Percentiles rank a stretch among this genome's conserved stretches.
These are phyloP conservation scores for Perca schrenkii DNA, from an alignment of 2,113 vertebrate species.

Conservation along the genomic window DNA sequence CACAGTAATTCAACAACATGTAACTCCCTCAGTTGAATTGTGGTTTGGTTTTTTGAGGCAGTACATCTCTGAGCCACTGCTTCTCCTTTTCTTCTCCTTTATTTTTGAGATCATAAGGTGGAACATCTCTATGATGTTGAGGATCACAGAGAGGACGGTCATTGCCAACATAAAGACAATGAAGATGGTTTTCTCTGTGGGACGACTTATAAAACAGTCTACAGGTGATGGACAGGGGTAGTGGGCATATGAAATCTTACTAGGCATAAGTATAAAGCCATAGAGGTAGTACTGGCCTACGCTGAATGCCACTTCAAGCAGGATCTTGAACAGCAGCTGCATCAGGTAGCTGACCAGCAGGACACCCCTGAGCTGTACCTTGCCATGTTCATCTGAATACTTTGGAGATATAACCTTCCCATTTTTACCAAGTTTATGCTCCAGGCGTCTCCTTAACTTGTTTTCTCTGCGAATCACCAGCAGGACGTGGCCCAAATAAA, in stretches of 20 bases:
- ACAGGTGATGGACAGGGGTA: constrained; percentile 85
- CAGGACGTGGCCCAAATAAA: constrained; percentile 82
- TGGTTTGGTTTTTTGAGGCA: background rate
- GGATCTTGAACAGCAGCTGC: constrained; percentile 89
- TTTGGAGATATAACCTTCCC: constrained; percentile 71
- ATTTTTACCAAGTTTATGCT: constrained; percentile 51
- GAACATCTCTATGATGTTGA: constrained; percentile 91
- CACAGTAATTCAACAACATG: constrained; percentile 12
- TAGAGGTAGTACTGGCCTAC: constrained; percentile 88
- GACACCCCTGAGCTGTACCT: constrained; percentile 88
- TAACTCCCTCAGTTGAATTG: background rate
- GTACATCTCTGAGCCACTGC: background rate
- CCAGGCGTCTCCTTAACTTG: constrained; percentile 78
- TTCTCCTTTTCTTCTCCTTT: constrained; percentile 21
- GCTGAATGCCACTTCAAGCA: constrained; percentile 92
- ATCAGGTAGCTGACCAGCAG: constrained; percentile 90
- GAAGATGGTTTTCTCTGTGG: constrained; percentile 85
- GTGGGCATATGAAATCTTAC: constrained; percentile 81
- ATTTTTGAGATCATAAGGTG: constrained; percentile 83
- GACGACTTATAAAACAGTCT: constrained; percentile 92
- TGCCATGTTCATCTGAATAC: constrained; percentile 86
- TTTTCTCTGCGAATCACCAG: constrained; percentile 80
- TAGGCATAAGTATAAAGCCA: constrained; percentile 86
- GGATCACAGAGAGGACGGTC: constrained; percentile 86
- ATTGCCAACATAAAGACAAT: constrained; percentile 92